Conservation (phyloP, 2,888 invertebrate species). For the Platerodrilus igneus region DNA sequence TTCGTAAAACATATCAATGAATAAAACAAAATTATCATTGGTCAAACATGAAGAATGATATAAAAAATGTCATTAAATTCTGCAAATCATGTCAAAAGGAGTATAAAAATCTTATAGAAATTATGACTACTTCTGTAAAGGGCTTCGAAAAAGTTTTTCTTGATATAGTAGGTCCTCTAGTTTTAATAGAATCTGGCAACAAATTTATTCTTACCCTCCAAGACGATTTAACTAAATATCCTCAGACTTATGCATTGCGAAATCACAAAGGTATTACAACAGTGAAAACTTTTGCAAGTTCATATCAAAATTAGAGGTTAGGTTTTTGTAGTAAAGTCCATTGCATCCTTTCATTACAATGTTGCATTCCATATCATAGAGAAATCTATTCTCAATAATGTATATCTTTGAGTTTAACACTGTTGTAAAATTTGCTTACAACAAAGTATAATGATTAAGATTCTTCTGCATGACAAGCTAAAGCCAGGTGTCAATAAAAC, state of each 20-base stretch:
- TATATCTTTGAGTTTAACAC: too few species aligned
- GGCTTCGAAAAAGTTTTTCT: slow-evolving; percentile 31
- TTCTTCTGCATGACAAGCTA: too few species aligned
- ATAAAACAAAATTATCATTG: slow-evolving; percentile 21
- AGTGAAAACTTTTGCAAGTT: slow-evolving; percentile 30
- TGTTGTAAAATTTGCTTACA: too few species aligned
- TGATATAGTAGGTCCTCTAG: slow-evolving; percentile 34
- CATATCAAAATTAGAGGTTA: too few species aligned
- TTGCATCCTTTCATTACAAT: too few species aligned
- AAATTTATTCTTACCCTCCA: slow-evolving; percentile 33
- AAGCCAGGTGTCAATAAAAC: too few species aligned
- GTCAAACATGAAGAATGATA: too few species aligned
- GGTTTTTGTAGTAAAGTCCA: too few species aligned
- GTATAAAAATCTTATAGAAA: slow-evolving; percentile 29
- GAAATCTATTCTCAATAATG: too few species aligned
- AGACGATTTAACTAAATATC: slow-evolving; percentile 27
- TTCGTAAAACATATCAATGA: background rate
- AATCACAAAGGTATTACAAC: slow-evolving; percentile 21
- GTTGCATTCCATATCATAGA: too few species aligned
- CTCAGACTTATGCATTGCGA: slow-evolving; percentile 22
- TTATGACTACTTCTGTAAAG: slow-evolving; percentile 27
- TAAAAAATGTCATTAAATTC: too few species aligned
- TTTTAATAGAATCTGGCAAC: slow-evolving; percentile 27
- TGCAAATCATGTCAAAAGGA: slow-evolving; percentile 23
- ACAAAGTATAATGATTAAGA: too few species aligned